Evolutionary conservation across 2,888 invertebrate genomes (phyloP).

Genomic region (Netelia virgata): DNA sequence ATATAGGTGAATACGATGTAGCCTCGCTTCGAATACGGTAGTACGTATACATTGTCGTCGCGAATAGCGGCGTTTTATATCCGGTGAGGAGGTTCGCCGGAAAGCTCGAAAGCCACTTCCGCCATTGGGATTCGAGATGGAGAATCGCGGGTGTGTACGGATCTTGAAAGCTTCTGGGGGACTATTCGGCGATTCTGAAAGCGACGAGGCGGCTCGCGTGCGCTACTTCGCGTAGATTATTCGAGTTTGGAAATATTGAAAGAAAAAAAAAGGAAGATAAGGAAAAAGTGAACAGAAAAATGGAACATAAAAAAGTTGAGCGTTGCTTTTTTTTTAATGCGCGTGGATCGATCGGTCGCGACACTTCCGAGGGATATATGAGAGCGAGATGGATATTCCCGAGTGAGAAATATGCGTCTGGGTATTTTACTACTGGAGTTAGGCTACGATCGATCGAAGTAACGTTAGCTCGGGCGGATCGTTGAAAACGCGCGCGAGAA

Average conservation of each 20-base stretch:
- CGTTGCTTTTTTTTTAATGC: no score
- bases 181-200: no score
- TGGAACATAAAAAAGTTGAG: no score
- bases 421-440: slow-evolving; percentile 18
- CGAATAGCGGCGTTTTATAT: slow-evolving; percentile 14
- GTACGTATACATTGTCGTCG: slow-evolving; percentile 8
- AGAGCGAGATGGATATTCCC: slow-evolving; percentile 34
- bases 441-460: slow-evolving; percentile 40
- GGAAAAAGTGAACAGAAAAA: no score
- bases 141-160: neutral
- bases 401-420: slow-evolving; percentile 29
- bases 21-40: slow-evolving; percentile 2
- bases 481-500: slow-evolving; percentile 12
- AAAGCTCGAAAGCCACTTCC: slow-evolving; percentile 22
- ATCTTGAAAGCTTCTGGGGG: neutral
- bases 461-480: slow-evolving; percentile 39
- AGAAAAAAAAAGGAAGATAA: no score
- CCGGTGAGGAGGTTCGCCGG: slow-evolving; percentile 14
- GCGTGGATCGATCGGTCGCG: no score
- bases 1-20: neutral
- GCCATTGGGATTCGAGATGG: slow-evolving; percentile 13
- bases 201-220: no score
- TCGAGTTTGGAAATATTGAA: no score
- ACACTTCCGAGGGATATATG: neutral
- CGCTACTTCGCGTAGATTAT: no score